phyloP scores from a whole-genome alignment of 1,140 invertebrate genomes.

The Drosophila suzukii region DNA sequence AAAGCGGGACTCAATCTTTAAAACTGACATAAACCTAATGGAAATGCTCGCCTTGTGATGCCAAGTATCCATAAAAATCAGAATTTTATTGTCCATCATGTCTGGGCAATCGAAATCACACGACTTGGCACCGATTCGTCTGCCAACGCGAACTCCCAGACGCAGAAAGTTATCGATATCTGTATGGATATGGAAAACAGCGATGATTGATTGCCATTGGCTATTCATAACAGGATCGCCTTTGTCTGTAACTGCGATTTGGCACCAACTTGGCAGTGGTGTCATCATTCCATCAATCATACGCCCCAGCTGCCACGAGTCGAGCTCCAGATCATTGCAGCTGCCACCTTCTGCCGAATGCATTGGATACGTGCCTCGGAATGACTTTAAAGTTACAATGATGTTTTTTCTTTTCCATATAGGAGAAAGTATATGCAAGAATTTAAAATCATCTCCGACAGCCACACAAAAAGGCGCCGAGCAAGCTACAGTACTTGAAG shows the following conservation, averaged over 20 bases:
- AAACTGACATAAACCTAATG: slow-evolving; percentile 38
- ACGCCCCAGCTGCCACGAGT: slow-evolving; percentile 44
- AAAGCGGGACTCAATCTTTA: slow-evolving; percentile 12
- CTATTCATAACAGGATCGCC: slow-evolving; percentile 60
- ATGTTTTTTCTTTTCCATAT: slow-evolving; percentile 28
- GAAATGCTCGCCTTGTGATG: slow-evolving; percentile 23
- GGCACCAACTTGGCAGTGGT: slow-evolving; percentile 41
- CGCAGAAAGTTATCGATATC: slow-evolving; percentile 22
- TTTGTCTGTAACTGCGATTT: slow-evolving; percentile 46
- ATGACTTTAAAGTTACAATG: slow-evolving; percentile 6
- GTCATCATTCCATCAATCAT: slow-evolving; percentile 73
- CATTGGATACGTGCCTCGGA: slow-evolving; percentile 22
- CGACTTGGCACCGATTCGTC: slow-evolving; percentile 70
- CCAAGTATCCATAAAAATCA: slow-evolving; percentile 58
- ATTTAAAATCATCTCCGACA: slow-evolving; percentile 22
- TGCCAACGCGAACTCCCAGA: slow-evolving; percentile 52
- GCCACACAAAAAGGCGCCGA: neutral
- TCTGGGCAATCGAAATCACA: slow-evolving; percentile 34
- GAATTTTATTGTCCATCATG: slow-evolving; percentile 58
- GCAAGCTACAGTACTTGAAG: neutral
- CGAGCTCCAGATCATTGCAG: slow-evolving; percentile 34
- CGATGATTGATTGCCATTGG: slow-evolving; percentile 69
- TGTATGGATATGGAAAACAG: slow-evolving; percentile 40
- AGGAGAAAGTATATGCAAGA: slow-evolving; percentile 30
- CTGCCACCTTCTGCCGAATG: slow-evolving; percentile 22